Evolutionary conservation across 2,113 vertebrate species (phyloP), one percentile per base, ranked within the genome.

Genomic region (Cichladusa arquata): DNA sequence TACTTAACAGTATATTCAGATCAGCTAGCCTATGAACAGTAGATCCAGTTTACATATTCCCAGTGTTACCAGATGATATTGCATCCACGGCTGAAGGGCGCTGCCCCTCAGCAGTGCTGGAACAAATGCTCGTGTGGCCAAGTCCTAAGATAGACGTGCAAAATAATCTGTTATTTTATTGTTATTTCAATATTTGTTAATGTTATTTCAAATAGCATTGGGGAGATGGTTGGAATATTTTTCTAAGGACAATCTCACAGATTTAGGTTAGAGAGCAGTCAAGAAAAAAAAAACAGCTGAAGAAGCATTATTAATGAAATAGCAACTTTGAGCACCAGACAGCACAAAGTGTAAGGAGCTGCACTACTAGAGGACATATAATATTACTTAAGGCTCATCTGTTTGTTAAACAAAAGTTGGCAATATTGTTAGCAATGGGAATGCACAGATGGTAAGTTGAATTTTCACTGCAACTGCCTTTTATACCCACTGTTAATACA

Each of bases 401-500:
- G 70, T 84, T 81, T 82, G 51, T 90, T 96, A 92, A 97, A 97
- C 86, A 95, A 78, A 96, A 94, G 65, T 83, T 96, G 89, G 58
- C 77, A 94, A 86, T 70, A 85, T 47, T 71, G 33, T 81, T 94
- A 86, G 71, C 76, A 94, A 40, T 36, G 48, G 38, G 81, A 95
- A 96, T 45, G 58, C 1, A 13, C 73, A 95, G 92, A 93, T 86
- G 71, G 90, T 34, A 91, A 93, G 92, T 7, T 92, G 87, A 87
- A 86, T 97, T 95, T 87, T 93, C 62, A 36, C n/a, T 92, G 89
- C 50, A 86, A 69, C 48, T 88, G 65, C 29, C 87, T 95, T 93
- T 95, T 74, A 92, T 84, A 88, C 44, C 8, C 8, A 45, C 70
- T 83, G 72, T 81, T 66, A 79, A 29, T 87, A 48, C 23, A 56